Evolutionary conservation across 2,113 vertebrate species (phyloP).

Genomic region (Lagopus muta): DNA sequence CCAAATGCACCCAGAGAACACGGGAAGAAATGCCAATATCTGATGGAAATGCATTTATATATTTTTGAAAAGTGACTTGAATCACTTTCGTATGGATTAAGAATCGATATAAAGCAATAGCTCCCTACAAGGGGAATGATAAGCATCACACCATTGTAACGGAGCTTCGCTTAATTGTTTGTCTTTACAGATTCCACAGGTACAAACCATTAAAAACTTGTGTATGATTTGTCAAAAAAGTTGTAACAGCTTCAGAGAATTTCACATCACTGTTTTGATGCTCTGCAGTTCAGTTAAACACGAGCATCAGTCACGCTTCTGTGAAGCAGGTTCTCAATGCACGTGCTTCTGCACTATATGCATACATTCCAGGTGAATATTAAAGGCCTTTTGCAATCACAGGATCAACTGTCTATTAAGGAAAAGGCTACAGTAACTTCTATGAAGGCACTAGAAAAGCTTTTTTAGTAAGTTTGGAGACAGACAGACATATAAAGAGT

Average conservation of each 20-base stretch:
- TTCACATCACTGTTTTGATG: background rate
- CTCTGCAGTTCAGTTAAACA: background rate
- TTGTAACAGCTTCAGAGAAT: background rate
- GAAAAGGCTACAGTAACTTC: background rate
- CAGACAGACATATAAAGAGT: background rate
- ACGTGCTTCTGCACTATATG: background rate
- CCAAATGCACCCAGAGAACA: background rate
- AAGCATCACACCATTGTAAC: rapidly evolving
- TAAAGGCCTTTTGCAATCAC: background rate
- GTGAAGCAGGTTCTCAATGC: background rate
- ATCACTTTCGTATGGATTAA: background rate
- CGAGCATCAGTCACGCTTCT: background rate
- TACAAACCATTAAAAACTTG: background rate
- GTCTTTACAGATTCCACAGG: background rate
- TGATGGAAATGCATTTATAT: background rate
- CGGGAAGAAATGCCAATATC: background rate
- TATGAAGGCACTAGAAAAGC: background rate
- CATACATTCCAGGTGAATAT: background rate
- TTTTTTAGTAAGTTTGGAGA: background rate
- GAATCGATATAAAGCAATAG: background rate
- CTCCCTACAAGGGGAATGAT: background rate
- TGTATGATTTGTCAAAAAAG: background rate
- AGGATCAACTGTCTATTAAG: background rate
- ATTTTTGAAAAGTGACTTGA: background rate
- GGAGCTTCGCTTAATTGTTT: background rate